Base-by-base conservation (phyloP, 2,888 invertebrate genomes). In the Mystacides longicornis region DNA sequence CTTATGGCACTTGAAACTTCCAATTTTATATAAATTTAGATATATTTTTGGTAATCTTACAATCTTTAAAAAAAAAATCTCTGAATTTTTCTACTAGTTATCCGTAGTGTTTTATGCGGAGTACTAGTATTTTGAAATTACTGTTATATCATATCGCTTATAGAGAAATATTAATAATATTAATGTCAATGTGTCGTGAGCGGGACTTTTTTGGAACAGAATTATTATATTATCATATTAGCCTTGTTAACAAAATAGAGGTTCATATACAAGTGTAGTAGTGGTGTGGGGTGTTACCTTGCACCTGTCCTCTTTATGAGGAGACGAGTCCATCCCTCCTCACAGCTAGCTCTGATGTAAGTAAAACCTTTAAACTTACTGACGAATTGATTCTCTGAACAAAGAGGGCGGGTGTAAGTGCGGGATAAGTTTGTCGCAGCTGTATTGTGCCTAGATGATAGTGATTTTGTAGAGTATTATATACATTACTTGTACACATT, bases 361-460 rank as follows among this genome's bases (percentile, higher is more conserved):
- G n/a, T n/a, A n/a, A n/a, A n/a, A n/a, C n/a, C n/a, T n/a, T n/a
- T n/a, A n/a, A n/a, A n/a, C 31, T 31, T 7, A 31, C n/a, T n/a
- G 5, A 27, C 11, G 11, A 11, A 27, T 27, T 11, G 11, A 11
- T 7, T 27, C 27, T 27, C 27, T 27, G 11, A 37, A 16, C 37
- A 7, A 14, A 14, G 37, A n/a, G n/a, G n/a, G n/a, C n/a, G n/a
- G n/a, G n/a, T n/a, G n/a, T n/a, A n/a, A n/a, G 73, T 75, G 77
- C 77, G 75, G 76, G 76, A 37, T 3, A 16, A 16, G 16, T 14
- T 7, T 75, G 74, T 75, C 73, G 75, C 75, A 76, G 75, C 75
- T 76, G 77, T 75, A 77, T 76, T 76, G 77, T 77, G 77, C 77
- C 77, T 77, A 77, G 77, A 77, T 76, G 74, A 59, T 77, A 77